Percentiles rank a stretch among this genome's conserved stretches.
Conservation (phyloP, 2,113 vertebrate genomes). For the Psettodes erumei region DNA sequence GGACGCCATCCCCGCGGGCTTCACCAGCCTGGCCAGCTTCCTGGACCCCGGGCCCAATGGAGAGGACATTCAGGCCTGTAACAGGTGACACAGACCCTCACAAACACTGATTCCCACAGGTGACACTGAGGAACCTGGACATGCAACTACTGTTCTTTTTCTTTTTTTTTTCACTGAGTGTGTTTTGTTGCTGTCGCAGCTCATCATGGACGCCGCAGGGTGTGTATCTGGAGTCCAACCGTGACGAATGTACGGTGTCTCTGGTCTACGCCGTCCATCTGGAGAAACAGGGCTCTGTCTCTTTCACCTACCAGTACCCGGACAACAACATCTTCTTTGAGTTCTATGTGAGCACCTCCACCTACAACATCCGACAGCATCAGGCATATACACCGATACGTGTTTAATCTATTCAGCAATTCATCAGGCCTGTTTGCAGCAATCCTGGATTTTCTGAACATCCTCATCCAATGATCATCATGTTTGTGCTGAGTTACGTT, state of each 20-base stretch:
- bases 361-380: not conserved
- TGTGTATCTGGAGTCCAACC: constrained; percentile 95
- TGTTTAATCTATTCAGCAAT: not conserved
- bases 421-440: too few relatives aligned
- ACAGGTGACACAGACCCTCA: constrained; percentile 80
- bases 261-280: constrained; percentile 95
- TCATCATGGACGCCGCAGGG: constrained; percentile 93
- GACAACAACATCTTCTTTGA: constrained; percentile 99
- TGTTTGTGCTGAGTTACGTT: too few relatives aligned
- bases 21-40: constrained; percentile 92
- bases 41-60: constrained; percentile 86
- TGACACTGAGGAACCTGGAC: not conserved
- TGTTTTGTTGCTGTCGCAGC: constrained; percentile 56
- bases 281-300: constrained; percentile 92
- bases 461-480: too few relatives aligned
- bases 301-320: constrained; percentile 96
- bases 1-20: constrained; percentile 92
- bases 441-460: too few relatives aligned
- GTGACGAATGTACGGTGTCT: constrained; percentile 95
- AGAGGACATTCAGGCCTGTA: constrained; percentile 86
- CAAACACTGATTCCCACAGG: not conserved
- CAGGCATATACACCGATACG: not conserved
- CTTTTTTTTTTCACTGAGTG: too few relatives aligned
- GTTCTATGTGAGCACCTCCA: constrained; percentile 90
- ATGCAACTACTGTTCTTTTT: too few relatives aligned